Evolutionary conservation across 92 coral and sea anemone genomes (phyloP).

Genomic region (Hydrozoanthus gracilis): DNA sequence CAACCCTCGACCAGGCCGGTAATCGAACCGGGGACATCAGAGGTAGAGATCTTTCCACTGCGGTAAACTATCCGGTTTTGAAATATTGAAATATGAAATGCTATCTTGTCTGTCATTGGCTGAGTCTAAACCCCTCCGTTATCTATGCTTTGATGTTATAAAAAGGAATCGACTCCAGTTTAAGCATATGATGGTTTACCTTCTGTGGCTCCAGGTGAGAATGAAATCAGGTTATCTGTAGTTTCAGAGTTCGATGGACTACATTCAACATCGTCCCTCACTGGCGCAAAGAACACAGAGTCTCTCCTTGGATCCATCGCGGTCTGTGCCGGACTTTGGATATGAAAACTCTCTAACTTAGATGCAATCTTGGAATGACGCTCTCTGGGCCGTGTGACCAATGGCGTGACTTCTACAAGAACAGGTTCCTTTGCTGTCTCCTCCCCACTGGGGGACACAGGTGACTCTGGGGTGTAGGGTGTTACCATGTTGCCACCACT

Average conservation of each 20-base stretch:
- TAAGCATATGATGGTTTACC: background rate
- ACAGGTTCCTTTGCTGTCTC: background rate
- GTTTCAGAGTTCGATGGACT: background rate
- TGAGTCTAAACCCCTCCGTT: too few relatives aligned
- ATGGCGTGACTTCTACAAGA: constrained; percentile 36
- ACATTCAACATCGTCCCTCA: background rate
- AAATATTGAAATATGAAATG: too few relatives aligned
- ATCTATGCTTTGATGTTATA: too few relatives aligned
- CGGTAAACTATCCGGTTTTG: too few relatives aligned
- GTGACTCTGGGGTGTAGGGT: constrained; percentile 43
- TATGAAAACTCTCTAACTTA: constrained; percentile 19
- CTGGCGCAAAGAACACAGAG: constrained; percentile 83
- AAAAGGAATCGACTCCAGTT: too few relatives aligned
- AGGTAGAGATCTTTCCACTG: too few relatives aligned
- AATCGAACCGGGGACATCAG: too few relatives aligned
- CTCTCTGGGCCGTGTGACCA: background rate
- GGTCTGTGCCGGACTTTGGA: constrained; percentile 25
- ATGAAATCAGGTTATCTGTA: constrained; percentile 22
- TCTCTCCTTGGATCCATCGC: constrained; percentile 62
- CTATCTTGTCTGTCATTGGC: too few relatives aligned
- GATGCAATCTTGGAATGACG: constrained; percentile 19
- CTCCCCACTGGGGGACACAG: constrained; percentile 5
- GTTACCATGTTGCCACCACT: background rate
- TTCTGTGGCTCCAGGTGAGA: constrained; percentile 9
- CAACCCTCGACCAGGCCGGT: too few relatives aligned